phyloP scores from a whole-genome alignment of 2,888 invertebrate genomes.

The Melanostoma scalare region DNA sequence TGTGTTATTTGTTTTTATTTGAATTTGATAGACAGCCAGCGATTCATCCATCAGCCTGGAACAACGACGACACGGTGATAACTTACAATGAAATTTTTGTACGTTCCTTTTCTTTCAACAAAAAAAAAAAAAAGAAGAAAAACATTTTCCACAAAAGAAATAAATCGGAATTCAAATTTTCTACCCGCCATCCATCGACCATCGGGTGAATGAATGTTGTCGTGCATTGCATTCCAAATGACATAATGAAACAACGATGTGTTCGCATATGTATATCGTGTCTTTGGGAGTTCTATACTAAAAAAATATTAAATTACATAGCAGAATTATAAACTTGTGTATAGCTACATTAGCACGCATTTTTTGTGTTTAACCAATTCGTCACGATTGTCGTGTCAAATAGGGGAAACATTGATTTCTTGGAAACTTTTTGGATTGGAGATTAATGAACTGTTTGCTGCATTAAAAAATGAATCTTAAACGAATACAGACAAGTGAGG shows the following conservation, averaged over 20 bases:
- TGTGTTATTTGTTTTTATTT: conserved; percentile 52
- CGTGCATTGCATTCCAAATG: conserved; percentile 63
- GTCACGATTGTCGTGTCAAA: conserved; percentile 59
- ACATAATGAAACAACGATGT: conserved; percentile 5
- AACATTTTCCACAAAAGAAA: conserved; percentile 20
- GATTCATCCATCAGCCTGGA: conserved; percentile 48
- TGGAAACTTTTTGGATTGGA: conserved; percentile 14
- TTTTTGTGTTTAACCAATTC: conserved; percentile 52
- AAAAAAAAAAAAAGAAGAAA: conserved; percentile 29
- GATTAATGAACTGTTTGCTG: conserved; percentile 26
- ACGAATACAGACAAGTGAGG: too few relatives aligned
- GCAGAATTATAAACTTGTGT: conserved; percentile 44
- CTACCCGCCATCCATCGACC: conserved; percentile 17
- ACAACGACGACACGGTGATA: conserved; percentile 26
- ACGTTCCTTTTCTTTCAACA: conserved; percentile 37
- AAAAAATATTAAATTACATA: conserved; percentile 35
- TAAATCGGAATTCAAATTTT: conserved; percentile 36
- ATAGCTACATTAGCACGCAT: conserved; percentile 58
- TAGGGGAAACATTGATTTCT: conserved; percentile 36
- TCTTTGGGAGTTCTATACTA: conserved; percentile 27
- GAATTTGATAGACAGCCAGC: conserved; percentile 63
- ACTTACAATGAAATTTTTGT: conserved; percentile 47
- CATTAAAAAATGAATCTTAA: too few relatives aligned
- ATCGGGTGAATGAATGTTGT: conserved; percentile 26
- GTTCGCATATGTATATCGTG: conserved; percentile 5